phyloP scores from a whole-genome alignment of 2,888 invertebrate genomes.

The Cremastinae sp. region DNA sequence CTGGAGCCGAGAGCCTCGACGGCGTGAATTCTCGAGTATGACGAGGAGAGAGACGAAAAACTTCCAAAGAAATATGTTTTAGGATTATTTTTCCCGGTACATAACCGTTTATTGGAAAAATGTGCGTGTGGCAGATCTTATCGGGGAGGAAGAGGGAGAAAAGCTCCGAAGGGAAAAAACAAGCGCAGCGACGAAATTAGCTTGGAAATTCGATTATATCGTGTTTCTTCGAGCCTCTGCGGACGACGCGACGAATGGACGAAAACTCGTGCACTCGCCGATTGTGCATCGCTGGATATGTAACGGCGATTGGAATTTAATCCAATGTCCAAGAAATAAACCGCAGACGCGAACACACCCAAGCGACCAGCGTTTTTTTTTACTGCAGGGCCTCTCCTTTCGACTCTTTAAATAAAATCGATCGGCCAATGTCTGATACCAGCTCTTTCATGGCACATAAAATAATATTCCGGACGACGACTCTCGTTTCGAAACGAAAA shows the following conservation, averaged over 20 bases:
- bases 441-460: conserved; percentile 53
- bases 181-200: conserved; percentile 49
- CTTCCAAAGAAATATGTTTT: background rate
- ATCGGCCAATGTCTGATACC: conserved; percentile 58
- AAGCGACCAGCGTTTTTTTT: conserved; percentile 15
- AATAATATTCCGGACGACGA: background rate
- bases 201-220: conserved; percentile 59
- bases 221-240: conserved; percentile 25
- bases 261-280: conserved; percentile 23
- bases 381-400: background rate
- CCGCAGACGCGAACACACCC: conserved; percentile 31
- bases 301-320: conserved; percentile 50
- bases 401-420: conserved; percentile 43
- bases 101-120: conserved; percentile 25
- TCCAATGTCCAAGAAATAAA: conserved; percentile 47
- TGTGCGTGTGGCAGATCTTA: conserved; percentile 1
- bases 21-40: conserved; percentile 12
- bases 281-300: conserved; percentile 24
- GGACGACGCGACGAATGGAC: conserved; percentile 29
- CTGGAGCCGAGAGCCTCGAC: conserved; percentile 5
- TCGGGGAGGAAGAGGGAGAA: conserved; percentile 2
- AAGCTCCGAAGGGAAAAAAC: conserved; percentile 18
- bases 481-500: background rate
- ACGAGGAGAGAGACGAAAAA: background rate
- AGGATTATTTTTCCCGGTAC: background rate